Base-by-base conservation (phyloP, 2,888 invertebrate genomes). In the Diabrotica balteata region DNA sequence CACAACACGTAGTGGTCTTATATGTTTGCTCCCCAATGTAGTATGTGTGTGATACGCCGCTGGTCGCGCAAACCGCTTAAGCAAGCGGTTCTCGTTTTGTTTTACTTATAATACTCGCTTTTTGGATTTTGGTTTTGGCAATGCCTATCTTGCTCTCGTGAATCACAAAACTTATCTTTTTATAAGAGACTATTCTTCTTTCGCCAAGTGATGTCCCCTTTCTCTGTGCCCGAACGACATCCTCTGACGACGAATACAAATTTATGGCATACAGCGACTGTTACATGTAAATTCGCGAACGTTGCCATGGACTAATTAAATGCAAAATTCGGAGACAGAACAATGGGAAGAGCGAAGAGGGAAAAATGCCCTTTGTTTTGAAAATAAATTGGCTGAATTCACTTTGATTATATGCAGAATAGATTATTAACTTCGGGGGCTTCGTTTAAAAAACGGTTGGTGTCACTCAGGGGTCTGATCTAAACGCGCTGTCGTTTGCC, bases 101-200 rank as follows among this genome's bases (percentile, higher is more conserved):
- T 76, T 75, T 75, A 71, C 71, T 72, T 74, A 75, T 72, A 75
- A 74, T 74, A 72, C 73, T 71, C 69, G 73, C 78, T 79, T 79
- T 80, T 79, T 75, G 78, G 77, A 78, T 79, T 80, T 80, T 76
- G 77, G 76, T 74, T 76, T 68, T 73, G 75, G 70, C 69, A 71
- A 70, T 69, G 71, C 69, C 74, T 72, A 72, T 77, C 76, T 75
- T 73, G 75, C 75, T 72, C 76, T 78, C 79, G 76, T 79, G 79
- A 79, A 79, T 79, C 80, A 77, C 78, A 69, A 63, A 74, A 76
- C 72, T 77, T 78, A 75, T 78, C 74, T 76, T 77, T 78, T 76
- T 77, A 69, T 70, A 72, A 70, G 72, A 68, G 73, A 74, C 75
- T 76, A 75, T 76, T 75, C 73, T 76, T 76, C 75, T 75, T 73